Percentiles rank a stretch among this genome's conserved stretches.
Conservation (phyloP, 2,113 vertebrate genomes). For the Platysternon megacephalum region DNA sequence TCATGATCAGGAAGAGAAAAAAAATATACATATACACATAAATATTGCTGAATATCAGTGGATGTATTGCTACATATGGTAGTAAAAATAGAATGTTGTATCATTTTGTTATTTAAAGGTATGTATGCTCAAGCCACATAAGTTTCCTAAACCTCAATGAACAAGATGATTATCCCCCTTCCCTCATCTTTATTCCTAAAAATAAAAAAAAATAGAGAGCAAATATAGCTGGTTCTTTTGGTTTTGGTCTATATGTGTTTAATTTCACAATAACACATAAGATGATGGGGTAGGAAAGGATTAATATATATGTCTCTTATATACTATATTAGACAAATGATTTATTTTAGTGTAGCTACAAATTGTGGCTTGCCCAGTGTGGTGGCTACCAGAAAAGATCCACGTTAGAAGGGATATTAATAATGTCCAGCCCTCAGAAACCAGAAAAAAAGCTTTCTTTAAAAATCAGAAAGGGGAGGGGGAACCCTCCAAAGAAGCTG, state of each 20-base stretch:
- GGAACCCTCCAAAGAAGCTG: background rate
- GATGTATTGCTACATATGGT: constrained; percentile 54
- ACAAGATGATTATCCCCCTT: constrained; percentile 51
- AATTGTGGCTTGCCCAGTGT: constrained; percentile 29
- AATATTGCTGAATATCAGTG: background rate
- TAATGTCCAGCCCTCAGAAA: constrained; percentile 27
- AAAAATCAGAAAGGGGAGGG: background rate
- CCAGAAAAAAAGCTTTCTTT: background rate
- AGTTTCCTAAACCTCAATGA: constrained; percentile 53
- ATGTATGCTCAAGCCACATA: constrained; percentile 40
- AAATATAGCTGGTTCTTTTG: constrained; percentile 61
- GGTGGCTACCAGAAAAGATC: constrained; percentile 35
- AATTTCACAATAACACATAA: constrained; percentile 68
- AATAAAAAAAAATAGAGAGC: constrained; percentile 55
- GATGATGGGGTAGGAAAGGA: constrained; percentile 72
- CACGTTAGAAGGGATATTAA: constrained; percentile 22
- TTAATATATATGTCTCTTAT: constrained; percentile 70
- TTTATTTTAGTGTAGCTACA: constrained; percentile 40
- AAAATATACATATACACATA: background rate
- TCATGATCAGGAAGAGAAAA: constrained; percentile 56
- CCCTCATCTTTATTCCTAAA: constrained; percentile 71
- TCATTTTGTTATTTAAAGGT: constrained; percentile 63
- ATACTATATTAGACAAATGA: constrained; percentile 48
- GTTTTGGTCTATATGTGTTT: constrained; percentile 66
- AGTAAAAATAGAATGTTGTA: constrained; percentile 54